phyloP scores from a whole-genome alignment of 2,888 invertebrate species.

The Apamea monoglypha region DNA sequence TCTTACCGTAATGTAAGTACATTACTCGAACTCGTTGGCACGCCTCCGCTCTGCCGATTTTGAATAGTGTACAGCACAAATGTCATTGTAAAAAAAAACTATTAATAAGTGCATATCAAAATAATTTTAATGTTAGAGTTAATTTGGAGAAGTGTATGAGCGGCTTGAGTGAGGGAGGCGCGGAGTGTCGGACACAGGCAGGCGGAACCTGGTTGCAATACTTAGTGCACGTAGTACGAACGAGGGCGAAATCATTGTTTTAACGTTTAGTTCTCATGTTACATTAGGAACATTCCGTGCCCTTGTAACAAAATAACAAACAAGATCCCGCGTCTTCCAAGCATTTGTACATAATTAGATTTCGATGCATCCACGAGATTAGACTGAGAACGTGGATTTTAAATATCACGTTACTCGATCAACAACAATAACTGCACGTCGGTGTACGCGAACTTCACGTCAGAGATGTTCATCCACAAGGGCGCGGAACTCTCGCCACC shows the following conservation, averaged over 20 bases:
- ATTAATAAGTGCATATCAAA: slow-evolving; percentile 89
- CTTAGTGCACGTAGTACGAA: slow-evolving; percentile 43
- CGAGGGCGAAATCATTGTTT: slow-evolving; percentile 42
- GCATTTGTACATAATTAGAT: slow-evolving; percentile 59
- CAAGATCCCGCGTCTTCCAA: slow-evolving; percentile 62
- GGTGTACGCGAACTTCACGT: slow-evolving; percentile 22
- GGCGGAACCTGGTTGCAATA: slow-evolving; percentile 67
- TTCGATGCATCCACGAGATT: slow-evolving; percentile 59
- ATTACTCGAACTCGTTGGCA: slow-evolving; percentile 70
- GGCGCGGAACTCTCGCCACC: slow-evolving; percentile 52
- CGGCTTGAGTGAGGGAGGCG: slow-evolving; percentile 71
- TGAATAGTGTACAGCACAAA: slow-evolving; percentile 88
- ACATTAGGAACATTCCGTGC: slow-evolving; percentile 58
- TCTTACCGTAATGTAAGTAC: slow-evolving; percentile 72
- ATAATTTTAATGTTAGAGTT: slow-evolving; percentile 87
- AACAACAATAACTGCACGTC: slow-evolving; percentile 55
- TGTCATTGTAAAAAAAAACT: slow-evolving; percentile 86
- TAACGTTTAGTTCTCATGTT: slow-evolving; percentile 40
- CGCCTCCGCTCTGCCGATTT: slow-evolving; percentile 71
- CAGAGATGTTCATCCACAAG: slow-evolving; percentile 40
- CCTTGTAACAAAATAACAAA: slow-evolving; percentile 52
- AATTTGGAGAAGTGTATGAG: slow-evolving; percentile 81
- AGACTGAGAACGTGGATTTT: slow-evolving; percentile 56
- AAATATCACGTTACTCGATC: slow-evolving; percentile 53
- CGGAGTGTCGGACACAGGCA: slow-evolving; percentile 63